Percentiles rank a stretch among this genome's conserved stretches.
Conservation (phyloP, 2,113 vertebrate genomes). For the Ovis aries region ARS-UI_Ramb_v3.0 NC_056057.1:110397501-110398000, state of each 20-base stretch:
- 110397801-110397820: background rate
- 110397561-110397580: conserved; percentile 4
- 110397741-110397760: background rate
- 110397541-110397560: conserved; percentile 40
- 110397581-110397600: background rate
- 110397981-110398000: background rate
- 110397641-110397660: background rate
- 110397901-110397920: background rate
- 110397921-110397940: background rate
- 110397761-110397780: background rate
- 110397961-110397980: background rate
- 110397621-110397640: background rate
- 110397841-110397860: background rate
- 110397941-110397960: background rate
- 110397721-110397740: background rate
- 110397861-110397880: background rate
- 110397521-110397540: background rate
- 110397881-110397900: background rate
- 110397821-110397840: background rate
- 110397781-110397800: background rate
- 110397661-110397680: background rate
- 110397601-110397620: background rate
- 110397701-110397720: background rate
- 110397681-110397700: background rate
- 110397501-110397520: background rate